A percentile compares a stretch with the other conserved stretches of the same genome.
phyloP scores from a whole-genome alignment of 2,888 invertebrate species.

The Zaprionus lineosus region DNA sequence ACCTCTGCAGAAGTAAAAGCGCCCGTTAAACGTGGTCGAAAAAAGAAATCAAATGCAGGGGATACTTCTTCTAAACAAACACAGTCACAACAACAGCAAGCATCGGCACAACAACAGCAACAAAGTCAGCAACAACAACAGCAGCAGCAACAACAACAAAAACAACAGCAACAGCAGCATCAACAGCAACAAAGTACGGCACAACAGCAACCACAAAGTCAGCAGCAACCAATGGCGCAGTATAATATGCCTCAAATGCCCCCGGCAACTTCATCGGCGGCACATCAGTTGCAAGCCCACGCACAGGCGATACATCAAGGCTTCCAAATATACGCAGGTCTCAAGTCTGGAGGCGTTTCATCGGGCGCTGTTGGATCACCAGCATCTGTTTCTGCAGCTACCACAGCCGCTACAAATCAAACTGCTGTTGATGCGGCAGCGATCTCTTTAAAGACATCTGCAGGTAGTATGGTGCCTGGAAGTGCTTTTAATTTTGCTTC shows the following conservation, averaged over 20 bases:
- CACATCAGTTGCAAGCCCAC: conserved; percentile 75
- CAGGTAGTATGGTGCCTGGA: conserved; percentile 88
- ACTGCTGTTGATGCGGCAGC: conserved; percentile 79
- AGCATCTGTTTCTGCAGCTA: conserved; percentile 35
- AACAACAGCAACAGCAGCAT: conserved; percentile 52
- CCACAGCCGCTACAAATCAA: conserved; percentile 34
- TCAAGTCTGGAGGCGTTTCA: conserved; percentile 83
- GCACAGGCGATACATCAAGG: conserved; percentile 82
- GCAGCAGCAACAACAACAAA: conserved; percentile 56
- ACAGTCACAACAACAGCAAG: conserved; percentile 59
- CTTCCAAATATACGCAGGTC: conserved; percentile 85
- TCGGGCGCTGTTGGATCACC: conserved; percentile 57
- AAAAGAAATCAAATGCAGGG: conserved; percentile 77
- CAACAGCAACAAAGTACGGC: conserved; percentile 51
- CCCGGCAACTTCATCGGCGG: conserved; percentile 50
- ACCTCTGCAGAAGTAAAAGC: conserved; percentile 53
- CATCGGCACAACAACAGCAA: conserved; percentile 52
- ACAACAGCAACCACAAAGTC: conserved; percentile 58
- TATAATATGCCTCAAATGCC: conserved; percentile 69
- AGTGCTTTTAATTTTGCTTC: conserved; percentile 94
- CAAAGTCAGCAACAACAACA: conserved; percentile 55
- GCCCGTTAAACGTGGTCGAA: conserved; percentile 78
- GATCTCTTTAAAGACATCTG: conserved; percentile 87
- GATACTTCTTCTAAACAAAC: conserved; percentile 47
- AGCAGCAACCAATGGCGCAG: conserved; percentile 58